phyloP scores from a whole-genome alignment of 1,140 invertebrate genomes.

The Parapsyche elsis region DNA sequence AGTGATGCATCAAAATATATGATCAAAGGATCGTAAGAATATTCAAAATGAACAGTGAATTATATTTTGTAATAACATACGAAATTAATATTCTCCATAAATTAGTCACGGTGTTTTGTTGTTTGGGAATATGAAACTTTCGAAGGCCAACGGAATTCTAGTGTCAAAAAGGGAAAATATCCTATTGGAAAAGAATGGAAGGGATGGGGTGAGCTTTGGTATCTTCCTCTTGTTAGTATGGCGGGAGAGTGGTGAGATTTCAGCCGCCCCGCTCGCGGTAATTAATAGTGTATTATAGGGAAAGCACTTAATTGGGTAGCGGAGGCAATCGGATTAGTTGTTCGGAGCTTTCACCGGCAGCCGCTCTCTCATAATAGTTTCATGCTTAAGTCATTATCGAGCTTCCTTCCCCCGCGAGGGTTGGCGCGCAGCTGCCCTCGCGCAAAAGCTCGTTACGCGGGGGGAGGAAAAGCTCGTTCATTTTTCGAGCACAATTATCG shows the following conservation, averaged over 20 bases:
- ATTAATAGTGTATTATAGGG: conserved; percentile 41
- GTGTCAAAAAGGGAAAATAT: no score
- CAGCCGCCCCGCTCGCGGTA: background rate
- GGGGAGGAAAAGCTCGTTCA: background rate
- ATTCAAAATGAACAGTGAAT: no score
- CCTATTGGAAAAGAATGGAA: no score
- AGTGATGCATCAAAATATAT: no score
- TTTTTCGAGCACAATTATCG: background rate
- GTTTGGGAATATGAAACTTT: no score
- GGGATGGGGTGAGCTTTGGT: no score
- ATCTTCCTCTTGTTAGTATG: background rate
- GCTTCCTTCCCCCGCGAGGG: conserved; percentile 20
- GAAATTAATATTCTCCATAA: no score
- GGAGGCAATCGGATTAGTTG: conserved; percentile 43
- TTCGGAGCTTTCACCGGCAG: conserved; percentile 37
- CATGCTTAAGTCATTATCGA: conserved; percentile 44
- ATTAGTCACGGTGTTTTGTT: no score
- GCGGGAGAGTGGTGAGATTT: background rate
- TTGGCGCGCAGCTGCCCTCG: no score
- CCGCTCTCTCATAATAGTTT: conserved; percentile 42
- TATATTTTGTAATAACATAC: no score
- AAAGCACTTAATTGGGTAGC: conserved; percentile 39
- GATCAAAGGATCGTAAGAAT: no score
- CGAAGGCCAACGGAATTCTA: no score
- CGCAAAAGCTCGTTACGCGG: background rate